These are phyloP conservation scores for Tetramorium bicarinatum DNA, from an alignment of 2,888 invertebrate species.

Conservation along the genomic window DNA sequence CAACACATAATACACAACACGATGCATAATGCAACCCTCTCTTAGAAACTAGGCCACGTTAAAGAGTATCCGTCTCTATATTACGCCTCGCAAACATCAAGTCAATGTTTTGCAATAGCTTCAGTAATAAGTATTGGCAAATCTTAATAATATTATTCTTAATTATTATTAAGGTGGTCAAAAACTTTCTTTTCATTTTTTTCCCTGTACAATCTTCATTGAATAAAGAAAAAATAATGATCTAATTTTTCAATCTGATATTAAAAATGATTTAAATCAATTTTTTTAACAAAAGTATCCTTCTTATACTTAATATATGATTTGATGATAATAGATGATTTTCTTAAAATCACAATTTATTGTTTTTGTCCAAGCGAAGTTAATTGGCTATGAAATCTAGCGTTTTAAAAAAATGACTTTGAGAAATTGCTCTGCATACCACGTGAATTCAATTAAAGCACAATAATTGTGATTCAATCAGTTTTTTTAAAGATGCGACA, in stretches of 20 bases:
- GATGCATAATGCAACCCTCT: conserved; percentile 12
- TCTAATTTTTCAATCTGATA: not conserved
- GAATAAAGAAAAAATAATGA: not conserved
- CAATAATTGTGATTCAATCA: not conserved
- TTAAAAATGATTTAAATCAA: not conserved
- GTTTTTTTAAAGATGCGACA: not conserved
- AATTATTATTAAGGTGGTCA: not conserved
- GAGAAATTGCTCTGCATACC: not conserved
- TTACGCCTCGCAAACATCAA: not conserved
- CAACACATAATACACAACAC: conserved; percentile 43
- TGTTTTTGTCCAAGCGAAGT: not conserved
- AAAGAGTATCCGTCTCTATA: conserved; percentile 11
- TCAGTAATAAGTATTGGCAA: not conserved
- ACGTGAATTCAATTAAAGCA: not conserved
- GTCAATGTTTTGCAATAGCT: not conserved
- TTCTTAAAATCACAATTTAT: not conserved
- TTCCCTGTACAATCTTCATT: not conserved
- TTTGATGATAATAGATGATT: no score
- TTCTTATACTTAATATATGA: not conserved
- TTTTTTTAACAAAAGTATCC: not conserved
- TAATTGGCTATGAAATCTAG: not conserved
- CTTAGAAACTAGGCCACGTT: conserved; percentile 24
- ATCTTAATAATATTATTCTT: conserved; percentile 11
- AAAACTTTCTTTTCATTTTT: not conserved
- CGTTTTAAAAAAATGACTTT: not conserved